These are phyloP conservation scores for Geococcyx californianus DNA, from an alignment of 2,113 vertebrate species.

Conservation along the genomic window DNA sequence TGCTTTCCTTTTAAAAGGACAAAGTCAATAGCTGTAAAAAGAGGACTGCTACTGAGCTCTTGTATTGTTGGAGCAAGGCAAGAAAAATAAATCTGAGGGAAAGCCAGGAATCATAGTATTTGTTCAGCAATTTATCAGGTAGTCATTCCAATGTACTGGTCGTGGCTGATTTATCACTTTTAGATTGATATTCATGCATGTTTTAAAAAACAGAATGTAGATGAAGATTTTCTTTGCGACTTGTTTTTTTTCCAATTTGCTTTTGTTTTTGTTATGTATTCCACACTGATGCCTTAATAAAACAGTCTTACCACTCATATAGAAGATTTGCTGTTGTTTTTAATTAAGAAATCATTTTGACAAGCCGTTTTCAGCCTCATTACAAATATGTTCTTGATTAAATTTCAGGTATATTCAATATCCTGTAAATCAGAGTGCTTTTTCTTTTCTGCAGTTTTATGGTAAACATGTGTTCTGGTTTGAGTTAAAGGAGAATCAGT, in stretches of 20 bases:
- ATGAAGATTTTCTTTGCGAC: not conserved
- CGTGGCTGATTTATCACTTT: not conserved
- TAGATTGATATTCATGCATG: not conserved
- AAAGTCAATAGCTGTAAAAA: not conserved
- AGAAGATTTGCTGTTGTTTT: slow-evolving; percentile 41
- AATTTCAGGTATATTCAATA: slow-evolving; percentile 50
- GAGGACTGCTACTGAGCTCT: not conserved
- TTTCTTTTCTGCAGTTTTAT: not conserved
- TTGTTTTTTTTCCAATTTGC: not conserved
- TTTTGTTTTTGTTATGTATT: not conserved
- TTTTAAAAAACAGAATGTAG: not conserved
- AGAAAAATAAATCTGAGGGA: not conserved
- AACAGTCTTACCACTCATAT: not conserved
- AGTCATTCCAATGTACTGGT: not conserved
- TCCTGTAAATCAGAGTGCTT: slow-evolving; percentile 36
- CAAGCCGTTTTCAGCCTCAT: slow-evolving; percentile 52
- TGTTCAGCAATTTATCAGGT: not conserved
- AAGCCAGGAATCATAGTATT: not conserved
- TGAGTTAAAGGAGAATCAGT: too few relatives aligned
- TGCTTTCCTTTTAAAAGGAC: not conserved
- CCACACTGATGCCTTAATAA: not conserved
- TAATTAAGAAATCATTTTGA: slow-evolving; percentile 68
- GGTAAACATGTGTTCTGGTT: not conserved
- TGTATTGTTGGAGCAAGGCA: not conserved
- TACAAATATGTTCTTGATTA: slow-evolving; percentile 62